These are phyloP conservation scores for Cyprinodon diabolis DNA, from an alignment of 2,797 vertebrate species.

Conservation along the genomic window DNA sequence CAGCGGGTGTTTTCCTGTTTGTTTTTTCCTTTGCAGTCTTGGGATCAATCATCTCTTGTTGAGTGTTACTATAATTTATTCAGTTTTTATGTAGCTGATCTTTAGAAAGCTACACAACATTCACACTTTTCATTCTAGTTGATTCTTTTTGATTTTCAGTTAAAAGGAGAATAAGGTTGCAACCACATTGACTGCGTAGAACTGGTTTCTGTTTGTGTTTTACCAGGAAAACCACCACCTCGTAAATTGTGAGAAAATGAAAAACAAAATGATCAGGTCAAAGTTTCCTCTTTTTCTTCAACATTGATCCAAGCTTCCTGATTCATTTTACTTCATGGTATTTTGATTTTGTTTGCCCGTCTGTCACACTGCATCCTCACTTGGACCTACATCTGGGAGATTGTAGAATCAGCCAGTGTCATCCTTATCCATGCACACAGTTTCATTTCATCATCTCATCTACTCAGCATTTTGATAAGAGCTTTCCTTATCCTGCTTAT, in stretches of 20 bases:
- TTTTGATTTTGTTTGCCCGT: conserved; percentile 21
- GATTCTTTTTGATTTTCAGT: conserved; percentile 1
- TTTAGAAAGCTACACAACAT: neutral
- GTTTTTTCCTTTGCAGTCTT: neutral
- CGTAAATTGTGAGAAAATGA: conserved; percentile 10
- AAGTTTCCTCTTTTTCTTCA: conserved; percentile 18
- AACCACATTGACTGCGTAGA: conserved; percentile 27
- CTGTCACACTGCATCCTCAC: conserved; percentile 60
- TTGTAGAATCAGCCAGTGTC: conserved; percentile 65
- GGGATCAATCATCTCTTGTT: neutral
- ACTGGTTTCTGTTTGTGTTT: conserved; percentile 30
- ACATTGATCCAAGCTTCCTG: conserved; percentile 45
- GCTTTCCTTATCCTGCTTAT: conserved; percentile 67
- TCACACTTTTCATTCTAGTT: conserved; percentile 12
- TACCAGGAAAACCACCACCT: conserved; percentile 19
- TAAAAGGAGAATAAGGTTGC: conserved; percentile 43
- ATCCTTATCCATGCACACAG: conserved; percentile 64
- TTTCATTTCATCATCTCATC: conserved; percentile 55
- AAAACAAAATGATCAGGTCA: conserved; percentile 11
- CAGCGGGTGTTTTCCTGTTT: neutral
- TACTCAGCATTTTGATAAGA: conserved; percentile 65
- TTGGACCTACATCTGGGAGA: conserved; percentile 55
- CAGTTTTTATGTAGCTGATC: neutral
- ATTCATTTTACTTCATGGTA: conserved; percentile 51
- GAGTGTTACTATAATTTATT: neutral